phyloP scores from a whole-genome alignment of 2,797 vertebrate species.

The Halcyon leucocephala region DNA sequence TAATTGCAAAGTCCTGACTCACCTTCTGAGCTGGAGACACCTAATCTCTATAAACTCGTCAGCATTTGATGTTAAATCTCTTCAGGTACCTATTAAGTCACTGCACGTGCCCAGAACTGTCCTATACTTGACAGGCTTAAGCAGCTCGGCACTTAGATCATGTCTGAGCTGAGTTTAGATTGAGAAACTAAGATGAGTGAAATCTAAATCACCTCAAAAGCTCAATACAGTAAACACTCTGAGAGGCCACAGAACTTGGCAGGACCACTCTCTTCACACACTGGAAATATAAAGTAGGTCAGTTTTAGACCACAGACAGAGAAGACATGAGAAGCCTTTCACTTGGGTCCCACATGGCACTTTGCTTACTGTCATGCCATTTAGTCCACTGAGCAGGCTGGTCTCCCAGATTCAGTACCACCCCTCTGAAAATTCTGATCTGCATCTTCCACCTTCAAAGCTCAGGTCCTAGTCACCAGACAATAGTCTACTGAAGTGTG shows the following conservation, averaged over 20 bases:
- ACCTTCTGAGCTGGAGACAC: slow-evolving; percentile 45
- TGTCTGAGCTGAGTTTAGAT: slow-evolving; percentile 56
- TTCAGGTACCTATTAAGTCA: slow-evolving; percentile 61
- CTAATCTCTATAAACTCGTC: slow-evolving; percentile 46
- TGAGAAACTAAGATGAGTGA: slow-evolving; percentile 39
- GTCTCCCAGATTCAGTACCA: neutral
- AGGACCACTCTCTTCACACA: neutral
- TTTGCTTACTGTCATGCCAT: neutral
- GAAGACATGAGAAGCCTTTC: neutral
- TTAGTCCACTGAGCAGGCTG: neutral
- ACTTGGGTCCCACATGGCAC: rapidly evolving
- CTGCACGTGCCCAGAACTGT: slow-evolving; percentile 65
- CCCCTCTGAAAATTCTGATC: neutral
- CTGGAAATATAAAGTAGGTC: neutral
- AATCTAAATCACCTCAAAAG: slow-evolving; percentile 43
- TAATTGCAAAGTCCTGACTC: slow-evolving; percentile 52
- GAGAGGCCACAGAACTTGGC: neutral
- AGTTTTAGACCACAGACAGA: neutral
- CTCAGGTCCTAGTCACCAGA: neutral
- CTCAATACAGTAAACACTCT: slow-evolving; percentile 10
- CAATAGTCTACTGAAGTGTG: neutral
- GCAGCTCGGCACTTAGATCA: slow-evolving; percentile 45
- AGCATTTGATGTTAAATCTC: slow-evolving; percentile 65
- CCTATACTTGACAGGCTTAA: slow-evolving; percentile 31
- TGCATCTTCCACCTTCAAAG: neutral